phyloP scores from a whole-genome alignment of 2,113 vertebrate species.

The Hippocampus barbouri region DNA sequence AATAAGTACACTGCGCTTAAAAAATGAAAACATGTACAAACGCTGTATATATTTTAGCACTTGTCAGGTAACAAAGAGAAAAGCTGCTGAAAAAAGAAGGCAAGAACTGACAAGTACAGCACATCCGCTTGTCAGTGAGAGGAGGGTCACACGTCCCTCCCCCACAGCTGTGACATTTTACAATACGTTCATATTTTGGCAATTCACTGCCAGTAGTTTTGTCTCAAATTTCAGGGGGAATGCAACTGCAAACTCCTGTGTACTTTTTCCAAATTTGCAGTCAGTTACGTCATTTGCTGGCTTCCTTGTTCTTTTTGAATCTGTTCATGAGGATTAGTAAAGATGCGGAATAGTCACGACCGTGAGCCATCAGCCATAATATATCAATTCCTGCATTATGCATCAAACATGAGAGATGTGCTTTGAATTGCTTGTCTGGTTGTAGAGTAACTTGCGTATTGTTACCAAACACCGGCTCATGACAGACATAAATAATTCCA shows the following conservation, averaged over 20 bases:
- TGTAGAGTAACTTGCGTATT: too few species aligned
- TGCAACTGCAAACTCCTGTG: background rate
- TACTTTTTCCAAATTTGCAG: background rate
- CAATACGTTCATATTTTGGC: background rate
- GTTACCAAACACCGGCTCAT: too few species aligned
- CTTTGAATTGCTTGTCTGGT: too few species aligned
- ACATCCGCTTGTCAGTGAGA: conserved; percentile 46
- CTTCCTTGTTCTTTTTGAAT: too few species aligned
- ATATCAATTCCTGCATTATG: too few species aligned
- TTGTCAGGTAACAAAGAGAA: background rate
- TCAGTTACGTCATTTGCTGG: background rate
- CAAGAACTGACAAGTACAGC: conserved; percentile 22
- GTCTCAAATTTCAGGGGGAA: background rate
- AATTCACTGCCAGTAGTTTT: background rate
- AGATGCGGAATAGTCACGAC: too few species aligned
- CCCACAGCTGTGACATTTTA: conserved; percentile 41
- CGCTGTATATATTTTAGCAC: background rate
- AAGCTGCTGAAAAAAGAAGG: conserved; percentile 20
- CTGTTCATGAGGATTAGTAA: too few species aligned
- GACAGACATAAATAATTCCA: too few species aligned
- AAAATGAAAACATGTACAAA: too few species aligned
- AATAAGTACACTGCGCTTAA: background rate
- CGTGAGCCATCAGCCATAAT: too few species aligned
- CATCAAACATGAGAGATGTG: too few species aligned
- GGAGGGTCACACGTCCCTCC: conserved; percentile 43